phyloP scores from a whole-genome alignment of 1,140 invertebrate species.

The Oppia nitens region DNA sequence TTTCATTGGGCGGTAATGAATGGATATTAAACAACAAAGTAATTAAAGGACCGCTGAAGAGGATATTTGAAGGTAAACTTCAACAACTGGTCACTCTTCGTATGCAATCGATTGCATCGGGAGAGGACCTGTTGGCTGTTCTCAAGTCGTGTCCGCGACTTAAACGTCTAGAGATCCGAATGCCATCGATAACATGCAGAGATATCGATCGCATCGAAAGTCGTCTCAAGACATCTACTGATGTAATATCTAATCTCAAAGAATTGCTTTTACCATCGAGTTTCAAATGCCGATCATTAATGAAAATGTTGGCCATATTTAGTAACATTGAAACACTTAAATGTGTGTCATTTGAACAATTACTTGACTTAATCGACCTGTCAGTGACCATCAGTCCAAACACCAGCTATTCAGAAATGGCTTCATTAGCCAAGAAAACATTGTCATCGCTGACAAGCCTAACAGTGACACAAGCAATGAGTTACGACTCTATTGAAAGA shows the following conservation, averaged over 20 bases:
- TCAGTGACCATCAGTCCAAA: neutral
- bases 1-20: slow-evolving; percentile 16
- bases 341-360: slow-evolving; percentile 17
- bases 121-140: slow-evolving; percentile 15
- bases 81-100: slow-evolving; percentile 16
- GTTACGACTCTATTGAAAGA: slow-evolving; percentile 12
- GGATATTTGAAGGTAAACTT: slow-evolving; percentile 12
- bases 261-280: slow-evolving; percentile 19
- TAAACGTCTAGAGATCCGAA: slow-evolving; percentile 16
- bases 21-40: slow-evolving; percentile 15
- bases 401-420: neutral
- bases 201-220: slow-evolving; percentile 15
- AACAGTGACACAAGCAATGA: slow-evolving; percentile 17
- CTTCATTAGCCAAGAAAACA: neutral
- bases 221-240: neutral
- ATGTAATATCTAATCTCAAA: neutral
- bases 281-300: slow-evolving; percentile 15
- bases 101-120: slow-evolving; percentile 17
- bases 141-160: slow-evolving; percentile 17
- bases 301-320: slow-evolving; percentile 18
- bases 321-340: slow-evolving; percentile 18
- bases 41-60: slow-evolving; percentile 14
- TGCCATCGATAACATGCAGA: slow-evolving; percentile 19
- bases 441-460: slow-evolving; percentile 10
- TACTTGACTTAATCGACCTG: slow-evolving; percentile 19